Base-by-base conservation (phyloP, 2,113 vertebrate species). In the Calyptommatus sinebrachiatus region DNA sequence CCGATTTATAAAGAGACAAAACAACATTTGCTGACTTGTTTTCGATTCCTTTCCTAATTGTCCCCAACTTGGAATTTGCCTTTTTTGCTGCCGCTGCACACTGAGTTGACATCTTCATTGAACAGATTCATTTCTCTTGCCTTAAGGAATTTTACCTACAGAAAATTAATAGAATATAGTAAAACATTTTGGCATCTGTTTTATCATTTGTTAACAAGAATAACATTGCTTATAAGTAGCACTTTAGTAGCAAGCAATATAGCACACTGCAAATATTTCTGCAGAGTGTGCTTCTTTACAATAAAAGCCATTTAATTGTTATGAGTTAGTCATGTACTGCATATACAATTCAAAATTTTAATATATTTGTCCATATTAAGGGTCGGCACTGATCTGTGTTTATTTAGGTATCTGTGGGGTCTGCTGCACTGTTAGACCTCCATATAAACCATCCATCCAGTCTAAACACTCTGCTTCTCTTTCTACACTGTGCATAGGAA, bases 331-430 rank as follows among this genome's bases (percentile, higher is more conserved):
- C 46, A 28, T 69, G 35, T 61, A 4, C 26, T 61, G 76, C 79
- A 31, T 53, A 72, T 50, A 72, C 57, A 83, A 35, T 14, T 45
- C 73, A 21, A 24, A 16, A 35, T 74, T 82, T 74, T 85, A 83
- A 82, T 10, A 73, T 62, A 69, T 77, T 76, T 88, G 67, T 81
- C 78, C 65, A 73, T 48, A 50, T 63, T 81, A 79, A 78, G 78
- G 84, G 35, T 41, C 35, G 35, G 35, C 73, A 26, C 18, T 80
- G 82, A 87, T 86, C 0, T 0, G 68, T 4, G 29, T 29, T 0
- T 76, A 82, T 29, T 73, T 72, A 86, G 79, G 92, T 92, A 85
- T 85, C 81, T 92, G 90, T 83, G 93, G 89, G 93, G 91, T 92
- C 92, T 76, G 28, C 62, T 62, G 50, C 70, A 74, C 70, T 68